Conservation (phyloP, 1,140 invertebrate genomes). For the Oryctes rhinoceros region DNA sequence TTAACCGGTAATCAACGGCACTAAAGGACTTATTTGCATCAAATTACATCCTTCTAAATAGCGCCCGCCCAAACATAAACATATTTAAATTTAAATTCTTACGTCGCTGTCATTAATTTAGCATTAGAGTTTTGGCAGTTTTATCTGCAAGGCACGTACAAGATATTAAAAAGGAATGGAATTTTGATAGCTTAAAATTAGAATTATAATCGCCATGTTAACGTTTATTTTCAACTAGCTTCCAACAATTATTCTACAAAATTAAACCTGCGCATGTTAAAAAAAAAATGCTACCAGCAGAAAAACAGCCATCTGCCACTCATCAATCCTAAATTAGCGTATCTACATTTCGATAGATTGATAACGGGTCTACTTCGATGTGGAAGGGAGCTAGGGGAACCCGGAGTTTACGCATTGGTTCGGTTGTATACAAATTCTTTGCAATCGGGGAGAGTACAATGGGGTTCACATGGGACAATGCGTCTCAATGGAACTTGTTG, state of each 20-base stretch:
- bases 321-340: slow-evolving; percentile 9
- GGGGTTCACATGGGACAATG: slow-evolving; percentile 50
- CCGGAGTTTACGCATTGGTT: slow-evolving; percentile 34
- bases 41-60: not conserved
- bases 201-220: not conserved
- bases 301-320: not conserved
- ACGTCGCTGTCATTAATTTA: not conserved
- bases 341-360: not conserved
- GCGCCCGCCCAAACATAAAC: too few species aligned
- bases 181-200: slow-evolving; percentile 17
- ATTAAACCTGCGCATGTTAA: not conserved
- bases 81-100: not conserved
- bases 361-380: slow-evolving; percentile 1
- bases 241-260: not conserved
- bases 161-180: slow-evolving; percentile 18
- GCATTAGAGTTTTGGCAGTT: not conserved
- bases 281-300: not conserved
- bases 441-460: slow-evolving; percentile 49
- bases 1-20: not conserved
- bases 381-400: not conserved
- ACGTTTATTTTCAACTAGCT: not conserved
- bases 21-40: slow-evolving; percentile 8
- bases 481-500: slow-evolving; percentile 57
- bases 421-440: slow-evolving; percentile 55
- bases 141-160: not conserved